Base-by-base conservation (phyloP, 2,797 vertebrate genomes). In the Uromys caudimaculatus region DNA sequence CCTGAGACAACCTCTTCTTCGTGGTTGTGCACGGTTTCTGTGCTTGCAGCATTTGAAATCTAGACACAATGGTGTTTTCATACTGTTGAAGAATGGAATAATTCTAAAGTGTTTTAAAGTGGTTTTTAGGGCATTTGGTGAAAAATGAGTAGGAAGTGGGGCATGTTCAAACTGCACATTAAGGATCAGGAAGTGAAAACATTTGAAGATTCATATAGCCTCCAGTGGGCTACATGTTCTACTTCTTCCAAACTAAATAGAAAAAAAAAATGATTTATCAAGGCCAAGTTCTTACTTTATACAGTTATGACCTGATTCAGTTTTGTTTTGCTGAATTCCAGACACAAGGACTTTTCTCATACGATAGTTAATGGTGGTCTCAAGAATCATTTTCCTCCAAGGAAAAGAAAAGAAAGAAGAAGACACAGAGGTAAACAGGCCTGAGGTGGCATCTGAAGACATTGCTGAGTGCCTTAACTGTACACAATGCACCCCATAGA, bases 131-230 rank as follows among this genome's bases (percentile, higher is more conserved):
- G 29, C 17, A 60, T 14, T 92, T 92, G 75, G 14, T 58, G 52
- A 76, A 83, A 10, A 96, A 3, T 12, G 13, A 47, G 60, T 93
- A 92, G 38, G 12, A 54, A 67, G 17, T 69, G 67, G 54, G 13
- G 4, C 35, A 93, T 38, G 73, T 79, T 90, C 1, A 27, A n/a
- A 90, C 67, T 81, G 71, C 71, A 79, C 77, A 89, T 60, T 86
- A 78, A 83, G 21, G 23, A 69, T 93, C 78, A 87, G 82, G 32
- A 94, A 89, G 19, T 83, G 32, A 44, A 93, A 85, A 79, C 71
- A 29, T 67, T 32, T 67, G 14, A 2, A 23, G 21, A 73, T 89
- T 17, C 8, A 32, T 44, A 17, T 27, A 85, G 13, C 9, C 16
- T 50, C 23, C 60, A 62, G 2, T 81, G 54, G 75, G 2, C 79